Percentiles rank a stretch among this genome's conserved stretches.
Evolutionary conservation across 92 coral and sea anemone species (phyloP).

Genomic region (Zoanthus sansibaricus): DNA sequence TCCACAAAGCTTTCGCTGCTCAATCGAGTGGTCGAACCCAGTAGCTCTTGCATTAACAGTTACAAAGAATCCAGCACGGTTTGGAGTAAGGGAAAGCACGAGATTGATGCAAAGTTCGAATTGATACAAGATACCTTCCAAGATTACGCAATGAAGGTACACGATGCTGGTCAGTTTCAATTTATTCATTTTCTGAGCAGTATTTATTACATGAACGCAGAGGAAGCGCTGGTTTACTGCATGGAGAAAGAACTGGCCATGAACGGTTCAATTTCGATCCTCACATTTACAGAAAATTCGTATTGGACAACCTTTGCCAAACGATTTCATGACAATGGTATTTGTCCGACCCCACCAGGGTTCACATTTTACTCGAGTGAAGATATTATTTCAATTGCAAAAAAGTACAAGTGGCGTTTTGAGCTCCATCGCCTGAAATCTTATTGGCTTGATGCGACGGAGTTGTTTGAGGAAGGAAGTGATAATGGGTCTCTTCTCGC

Average conservation of each 20-base stretch:
- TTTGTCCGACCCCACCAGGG: constrained; percentile 19
- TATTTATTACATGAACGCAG: constrained; percentile 37
- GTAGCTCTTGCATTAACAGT: constrained; percentile 1
- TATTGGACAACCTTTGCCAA: constrained; percentile 17
- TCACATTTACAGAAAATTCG: constrained; percentile 10
- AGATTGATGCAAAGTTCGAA: constrained; percentile 5
- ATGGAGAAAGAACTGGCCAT: constrained; percentile 28
- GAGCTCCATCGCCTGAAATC: constrained; percentile 14
- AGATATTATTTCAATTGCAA: constrained; percentile 22
- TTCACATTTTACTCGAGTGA: constrained; percentile 30
- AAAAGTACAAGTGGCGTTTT: constrained; percentile 26
- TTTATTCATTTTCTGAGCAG: constrained; percentile 21
- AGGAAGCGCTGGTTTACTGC: constrained; percentile 20
- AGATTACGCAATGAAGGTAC: constrained; percentile 16
- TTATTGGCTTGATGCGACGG: constrained; percentile 27
- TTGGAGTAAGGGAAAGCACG: neutral
- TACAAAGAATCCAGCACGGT: neutral
- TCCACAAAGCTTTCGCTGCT: constrained; percentile 15
- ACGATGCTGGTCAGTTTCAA: constrained; percentile 10
- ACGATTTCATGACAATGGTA: constrained; percentile 31
- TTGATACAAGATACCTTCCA: constrained; percentile 6
- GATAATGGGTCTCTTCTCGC: constrained; percentile 18
- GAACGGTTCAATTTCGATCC: neutral
- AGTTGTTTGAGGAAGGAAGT: constrained; percentile 19
- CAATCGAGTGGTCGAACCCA: constrained; percentile 33